Evolutionary conservation across 2,797 vertebrate genomes (phyloP), one percentile per base, ranked within the genome.

Genomic region (Characodon lateralis): DNA sequence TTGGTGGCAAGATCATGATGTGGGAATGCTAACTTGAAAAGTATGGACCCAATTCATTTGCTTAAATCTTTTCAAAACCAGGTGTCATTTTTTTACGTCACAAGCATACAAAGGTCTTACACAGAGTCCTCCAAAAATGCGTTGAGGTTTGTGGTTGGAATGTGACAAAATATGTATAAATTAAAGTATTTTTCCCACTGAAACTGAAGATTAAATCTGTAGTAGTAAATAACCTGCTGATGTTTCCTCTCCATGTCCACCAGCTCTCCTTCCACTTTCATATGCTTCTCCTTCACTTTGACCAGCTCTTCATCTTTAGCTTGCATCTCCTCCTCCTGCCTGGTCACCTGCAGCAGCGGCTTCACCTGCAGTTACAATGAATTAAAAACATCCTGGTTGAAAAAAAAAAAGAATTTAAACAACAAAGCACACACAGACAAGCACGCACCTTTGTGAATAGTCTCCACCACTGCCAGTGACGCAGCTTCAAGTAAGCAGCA

Each of bases 401-500:
- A 72, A 55, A 63, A 63, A 18, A 41, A 1, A 39, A 20, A 9
- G 7, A 10, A 53, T 10, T 26, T 6, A 48, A 9, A 26, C 41
- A 70, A 20, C 24, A 9, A 61, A 31, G 12, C 5, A 58, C 31
- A 61, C 3, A 41, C 14, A 72, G 1, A 66, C 2, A 2, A 24
- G 39, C 53, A 70, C 87, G n/a, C 78, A 99, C 98, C 97, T 99
- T 99, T 0, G 98, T 99, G 95, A 99, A 99, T 74, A 99, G 97
- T 35, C 98, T 96, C 98, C 98, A 99, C 98, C 98, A 99, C 92
- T 99, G 98, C 98, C 98, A 99, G 92, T 99, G 98, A 51, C 98
- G 96, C 53, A 99, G 95, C 83, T 99, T 99, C 84, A 99, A 88
- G 88, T 99, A 99, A 0, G 98, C 98, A 0, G 98, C 97, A 18